Evolutionary conservation across 1,140 invertebrate species (phyloP).

Genomic region (Philaenus spumarius): DNA sequence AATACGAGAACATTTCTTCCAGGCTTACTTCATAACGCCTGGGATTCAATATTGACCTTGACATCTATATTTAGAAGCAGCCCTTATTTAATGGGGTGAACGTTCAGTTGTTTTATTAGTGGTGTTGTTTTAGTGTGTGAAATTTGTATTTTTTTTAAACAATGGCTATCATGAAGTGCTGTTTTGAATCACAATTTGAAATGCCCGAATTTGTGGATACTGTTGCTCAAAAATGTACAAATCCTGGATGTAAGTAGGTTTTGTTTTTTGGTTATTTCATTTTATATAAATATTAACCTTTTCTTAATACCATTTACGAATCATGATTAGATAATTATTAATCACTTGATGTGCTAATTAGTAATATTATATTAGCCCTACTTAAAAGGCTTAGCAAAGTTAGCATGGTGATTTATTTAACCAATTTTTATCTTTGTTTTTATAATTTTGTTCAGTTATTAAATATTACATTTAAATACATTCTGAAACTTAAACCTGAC

Average conservation of each 20-base stretch:
- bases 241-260: slow-evolving; percentile 67
- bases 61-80: slow-evolving; percentile 3
- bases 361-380: too few relatives aligned
- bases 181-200: slow-evolving; percentile 60
- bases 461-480: too few relatives aligned
- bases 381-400: too few relatives aligned
- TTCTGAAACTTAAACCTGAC: too few relatives aligned
- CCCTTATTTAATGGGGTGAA: not conserved
- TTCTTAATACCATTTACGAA: too few relatives aligned
- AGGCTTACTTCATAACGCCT: too few relatives aligned
- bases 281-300: not conserved
- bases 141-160: not conserved
- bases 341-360: too few relatives aligned
- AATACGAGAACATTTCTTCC: too few relatives aligned
- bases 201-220: slow-evolving; percentile 61
- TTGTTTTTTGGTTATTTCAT: slow-evolving; percentile 9
- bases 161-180: slow-evolving; percentile 69
- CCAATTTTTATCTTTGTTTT: too few relatives aligned
- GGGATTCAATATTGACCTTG: slow-evolving; percentile 1
- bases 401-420: too few relatives aligned
- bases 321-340: too few relatives aligned
- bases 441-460: too few relatives aligned
- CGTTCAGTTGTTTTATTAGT: not conserved
- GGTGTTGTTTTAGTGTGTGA: not conserved
- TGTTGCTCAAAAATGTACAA: slow-evolving; percentile 67